These are phyloP conservation scores for Candidula unifasciata DNA, from an alignment of 2,888 invertebrate species.

Conservation along the genomic window DNA sequence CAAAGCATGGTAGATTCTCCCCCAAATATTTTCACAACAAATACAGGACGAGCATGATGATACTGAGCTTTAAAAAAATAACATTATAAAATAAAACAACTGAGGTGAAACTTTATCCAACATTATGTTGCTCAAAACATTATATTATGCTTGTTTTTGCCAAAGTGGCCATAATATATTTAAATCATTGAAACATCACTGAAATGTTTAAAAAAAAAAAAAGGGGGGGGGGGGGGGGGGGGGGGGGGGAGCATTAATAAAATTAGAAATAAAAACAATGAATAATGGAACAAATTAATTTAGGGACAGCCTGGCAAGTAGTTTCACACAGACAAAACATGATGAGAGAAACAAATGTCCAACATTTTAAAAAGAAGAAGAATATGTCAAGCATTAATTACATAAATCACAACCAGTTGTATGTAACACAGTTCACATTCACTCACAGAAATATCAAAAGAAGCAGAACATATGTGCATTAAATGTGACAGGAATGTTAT, in stretches of 20 bases:
- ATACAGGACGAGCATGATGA: too few relatives aligned
- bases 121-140: not conserved
- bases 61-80: too few relatives aligned
- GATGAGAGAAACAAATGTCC: not conserved
- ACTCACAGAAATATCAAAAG: not conserved
- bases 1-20: too few relatives aligned
- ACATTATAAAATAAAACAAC: not conserved
- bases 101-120: not conserved
- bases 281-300: too few relatives aligned
- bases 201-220: too few relatives aligned
- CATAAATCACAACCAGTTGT: conserved; percentile 17
- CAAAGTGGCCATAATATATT: too few relatives aligned
- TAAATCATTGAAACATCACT: too few relatives aligned
- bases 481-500: conserved; percentile 1
- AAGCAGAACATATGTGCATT: not conserved
- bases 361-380: not conserved
- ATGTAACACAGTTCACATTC: not conserved
- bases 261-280: too few relatives aligned
- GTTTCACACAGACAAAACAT: not conserved
- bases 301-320: not conserved
- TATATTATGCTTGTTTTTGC: too few relatives aligned
- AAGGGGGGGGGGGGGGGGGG: too few relatives aligned
- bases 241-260: too few relatives aligned
- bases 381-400: not conserved
- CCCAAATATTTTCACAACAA: too few relatives aligned